phyloP scores from a whole-genome alignment of 2,888 invertebrate genomes.

The Brachylomia viminalis region DNA sequence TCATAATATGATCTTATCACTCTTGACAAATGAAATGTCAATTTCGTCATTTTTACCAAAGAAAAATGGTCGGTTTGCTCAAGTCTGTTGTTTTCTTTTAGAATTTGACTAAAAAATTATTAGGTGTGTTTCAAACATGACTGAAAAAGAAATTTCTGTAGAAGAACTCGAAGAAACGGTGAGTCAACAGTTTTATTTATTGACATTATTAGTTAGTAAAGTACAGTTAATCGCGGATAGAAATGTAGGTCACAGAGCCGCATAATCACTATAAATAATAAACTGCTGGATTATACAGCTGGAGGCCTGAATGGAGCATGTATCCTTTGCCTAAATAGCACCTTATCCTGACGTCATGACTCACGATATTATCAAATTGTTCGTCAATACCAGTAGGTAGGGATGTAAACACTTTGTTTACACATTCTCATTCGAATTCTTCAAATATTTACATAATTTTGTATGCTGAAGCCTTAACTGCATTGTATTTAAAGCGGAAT shows the following conservation, averaged over 20 bases:
- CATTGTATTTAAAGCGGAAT: slow-evolving; percentile 1
- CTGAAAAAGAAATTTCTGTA: slow-evolving; percentile 84
- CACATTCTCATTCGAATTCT: slow-evolving; percentile 37
- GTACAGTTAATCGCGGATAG: slow-evolving; percentile 55
- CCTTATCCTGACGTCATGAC: slow-evolving; percentile 7
- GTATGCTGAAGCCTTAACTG: slow-evolving; percentile 18
- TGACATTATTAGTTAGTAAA: slow-evolving; percentile 38
- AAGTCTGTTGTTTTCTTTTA: slow-evolving; percentile 69
- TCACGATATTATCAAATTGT: background rate
- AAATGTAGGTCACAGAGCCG: slow-evolving; percentile 83
- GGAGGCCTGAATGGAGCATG: slow-evolving; percentile 32
- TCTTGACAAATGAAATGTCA: slow-evolving; percentile 31
- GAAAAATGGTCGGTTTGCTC: slow-evolving; percentile 77
- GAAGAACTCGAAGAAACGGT: slow-evolving; percentile 87
- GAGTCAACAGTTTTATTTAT: slow-evolving; percentile 67
- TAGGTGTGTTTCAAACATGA: slow-evolving; percentile 77
- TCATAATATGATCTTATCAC: too few relatives aligned
- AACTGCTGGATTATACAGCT: slow-evolving; percentile 57
- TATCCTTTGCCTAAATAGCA: background rate
- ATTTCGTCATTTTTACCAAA: slow-evolving; percentile 65
- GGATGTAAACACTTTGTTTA: slow-evolving; percentile 55
- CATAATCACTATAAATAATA: slow-evolving; percentile 71
- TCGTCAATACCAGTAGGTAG: background rate
- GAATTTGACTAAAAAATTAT: slow-evolving; percentile 70
- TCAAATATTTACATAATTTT: slow-evolving; percentile 55